A percentile compares a stretch with the other conserved stretches of the same genome.
These are phyloP conservation scores for Xenopus laevis DNA, from an alignment of 2,113 vertebrate species.

Conservation along the genomic window DNA sequence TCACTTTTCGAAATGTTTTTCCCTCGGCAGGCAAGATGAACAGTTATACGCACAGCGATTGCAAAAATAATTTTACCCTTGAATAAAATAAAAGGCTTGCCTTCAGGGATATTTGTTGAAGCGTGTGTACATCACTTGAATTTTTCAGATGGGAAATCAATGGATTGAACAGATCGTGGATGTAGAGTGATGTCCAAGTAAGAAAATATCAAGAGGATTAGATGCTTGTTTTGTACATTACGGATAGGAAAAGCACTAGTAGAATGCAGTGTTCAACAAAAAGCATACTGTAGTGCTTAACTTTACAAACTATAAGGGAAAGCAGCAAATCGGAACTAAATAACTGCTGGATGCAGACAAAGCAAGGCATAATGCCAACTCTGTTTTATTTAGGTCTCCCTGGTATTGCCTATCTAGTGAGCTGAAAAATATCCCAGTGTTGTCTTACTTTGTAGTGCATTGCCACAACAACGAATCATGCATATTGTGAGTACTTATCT, in stretches of 20 bases:
- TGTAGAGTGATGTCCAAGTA: slow-evolving; percentile 4
- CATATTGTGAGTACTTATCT: too few species aligned
- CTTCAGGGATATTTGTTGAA: slow-evolving; percentile 35
- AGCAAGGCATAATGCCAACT: slow-evolving; percentile 2
- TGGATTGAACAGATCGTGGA: slow-evolving; percentile 31
- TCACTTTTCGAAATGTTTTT: slow-evolving; percentile 25
- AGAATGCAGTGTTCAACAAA: background rate
- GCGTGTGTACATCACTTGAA: slow-evolving; percentile 17
- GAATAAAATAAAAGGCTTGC: slow-evolving; percentile 36
- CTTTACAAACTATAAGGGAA: slow-evolving; percentile 15
- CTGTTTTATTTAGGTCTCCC: background rate
- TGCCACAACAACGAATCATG: too few species aligned
- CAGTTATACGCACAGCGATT: slow-evolving; percentile 11
- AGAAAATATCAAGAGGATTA: slow-evolving; percentile 22
- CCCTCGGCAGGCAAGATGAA: slow-evolving; percentile 26
- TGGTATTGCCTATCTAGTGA: background rate
- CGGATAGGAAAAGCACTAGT: slow-evolving; percentile 2
- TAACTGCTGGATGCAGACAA: background rate
- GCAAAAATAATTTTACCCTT: slow-evolving; percentile 39
- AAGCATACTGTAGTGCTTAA: slow-evolving; percentile 12
- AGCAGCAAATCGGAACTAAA: slow-evolving; percentile 1
- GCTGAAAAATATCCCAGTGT: too few species aligned
- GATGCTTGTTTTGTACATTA: slow-evolving; percentile 16
- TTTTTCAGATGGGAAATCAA: slow-evolving; percentile 42
- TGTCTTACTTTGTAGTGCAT: too few species aligned